Conservation (phyloP, 1,140 invertebrate species). For the Conus betulinus region DNA sequence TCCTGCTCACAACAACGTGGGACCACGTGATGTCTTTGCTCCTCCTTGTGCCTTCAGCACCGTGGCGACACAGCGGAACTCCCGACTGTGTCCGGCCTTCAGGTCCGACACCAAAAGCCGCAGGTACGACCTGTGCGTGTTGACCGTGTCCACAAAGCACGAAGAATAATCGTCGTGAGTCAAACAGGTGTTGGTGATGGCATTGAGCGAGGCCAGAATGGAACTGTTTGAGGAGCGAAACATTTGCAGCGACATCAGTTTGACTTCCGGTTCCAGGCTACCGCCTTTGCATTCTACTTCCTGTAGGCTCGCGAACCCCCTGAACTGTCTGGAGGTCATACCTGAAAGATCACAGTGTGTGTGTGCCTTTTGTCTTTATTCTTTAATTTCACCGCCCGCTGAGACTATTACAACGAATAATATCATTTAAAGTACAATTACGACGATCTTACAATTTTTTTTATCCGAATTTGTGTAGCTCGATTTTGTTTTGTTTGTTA, state of each 20-base stretch:
- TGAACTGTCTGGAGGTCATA: not conserved
- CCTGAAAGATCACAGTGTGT: not conserved
- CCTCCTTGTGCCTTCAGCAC: not conserved
- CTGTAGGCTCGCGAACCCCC: not conserved
- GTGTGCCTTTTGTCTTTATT: too few species aligned
- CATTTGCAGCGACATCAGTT: constrained; percentile 21
- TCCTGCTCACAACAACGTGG: not conserved
- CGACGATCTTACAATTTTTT: too few species aligned
- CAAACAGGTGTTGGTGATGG: not conserved
- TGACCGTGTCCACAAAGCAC: not conserved
- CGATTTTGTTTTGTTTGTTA: too few species aligned
- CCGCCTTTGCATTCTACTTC: constrained; percentile 28
- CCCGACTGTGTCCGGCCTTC: not conserved
- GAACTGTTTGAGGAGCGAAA: not conserved
- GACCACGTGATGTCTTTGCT: not conserved
- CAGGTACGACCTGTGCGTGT: not conserved
- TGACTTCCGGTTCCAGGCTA: constrained; percentile 23
- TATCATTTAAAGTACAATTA: too few species aligned
- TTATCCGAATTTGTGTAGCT: too few species aligned
- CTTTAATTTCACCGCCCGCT: too few species aligned
- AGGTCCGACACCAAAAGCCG: constrained; percentile 10
- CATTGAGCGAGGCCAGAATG: not conserved
- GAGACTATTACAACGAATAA: too few species aligned
- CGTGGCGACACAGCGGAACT: not conserved
- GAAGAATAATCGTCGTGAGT: not conserved